Evolutionary conservation across 2,113 vertebrate species (phyloP), one percentile per base, ranked within the genome.

Genomic region (Pholis gunnellus): DNA sequence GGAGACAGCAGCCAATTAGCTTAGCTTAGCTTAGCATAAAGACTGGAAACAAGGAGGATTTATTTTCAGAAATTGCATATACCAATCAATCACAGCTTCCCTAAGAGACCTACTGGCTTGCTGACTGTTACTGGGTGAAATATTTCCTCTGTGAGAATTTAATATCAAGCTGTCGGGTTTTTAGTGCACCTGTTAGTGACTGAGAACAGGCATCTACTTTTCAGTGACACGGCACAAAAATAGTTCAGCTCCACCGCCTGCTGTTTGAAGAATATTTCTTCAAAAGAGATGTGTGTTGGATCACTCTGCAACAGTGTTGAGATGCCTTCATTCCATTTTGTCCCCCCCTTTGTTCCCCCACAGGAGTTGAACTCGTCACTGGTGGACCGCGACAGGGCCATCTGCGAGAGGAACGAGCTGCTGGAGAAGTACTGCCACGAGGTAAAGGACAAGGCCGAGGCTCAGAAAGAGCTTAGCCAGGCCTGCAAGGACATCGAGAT

Each of bases 371-470:
- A 96, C 92, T 97, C 95, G 0, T 96, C 96, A 52, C 88, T 97
- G 87, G 95, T 97, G 90, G 97, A 97, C 91, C 95, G 97, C 59
- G 97, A 96, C 93, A 91, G 95, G 89, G 95, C 97, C 27, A 96
- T 96, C 88, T 97, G 95, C 75, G 97, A 98, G 90, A 95, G 96
- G 87, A 97, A 98, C 80, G 97, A 98, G 91, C 95, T 98, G 80
- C 95, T 98, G 90, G 97, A 98, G 92, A 97, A 97, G 85, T 97
- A 96, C 91, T 97, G 96, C 89, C 96, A 96, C 68, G 97, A 97
- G 91, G 96, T 96, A 78, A 97, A 97, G 92, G 96, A 97, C 93
- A 97, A 97, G 95, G 95, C 96, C 17, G 96, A 97, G 93, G 96
- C 97, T 54, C 96, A 97, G 90, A 97, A 96, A 87, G 96, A 97